Percentiles rank a stretch among this genome's conserved stretches.
These are phyloP conservation scores for Prenolepis imparis DNA, from an alignment of 2,888 invertebrate species.

Conservation along the genomic window DNA sequence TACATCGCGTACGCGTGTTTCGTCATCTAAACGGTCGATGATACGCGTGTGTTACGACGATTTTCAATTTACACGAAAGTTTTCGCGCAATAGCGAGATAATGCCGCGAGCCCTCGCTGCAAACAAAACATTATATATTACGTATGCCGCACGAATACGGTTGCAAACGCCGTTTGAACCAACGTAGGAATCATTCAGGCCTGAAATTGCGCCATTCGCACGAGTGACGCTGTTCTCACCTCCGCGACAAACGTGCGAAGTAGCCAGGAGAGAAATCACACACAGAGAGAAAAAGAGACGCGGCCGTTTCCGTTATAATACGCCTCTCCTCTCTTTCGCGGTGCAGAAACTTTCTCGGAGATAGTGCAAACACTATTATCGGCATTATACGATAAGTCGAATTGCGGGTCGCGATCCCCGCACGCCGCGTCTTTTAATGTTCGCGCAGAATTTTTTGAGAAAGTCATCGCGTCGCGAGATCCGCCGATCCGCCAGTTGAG, in stretches of 20 bases:
- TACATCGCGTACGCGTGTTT: conserved; percentile 28
- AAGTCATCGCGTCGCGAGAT: conserved; percentile 40
- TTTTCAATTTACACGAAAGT: conserved; percentile 40
- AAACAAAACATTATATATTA: not conserved
- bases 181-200: conserved; percentile 43
- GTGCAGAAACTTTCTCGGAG: conserved; percentile 71
- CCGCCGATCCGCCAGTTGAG: conserved; percentile 61
- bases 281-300: conserved; percentile 53
- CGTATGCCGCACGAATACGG: not conserved
- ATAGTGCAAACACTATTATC: conserved; percentile 71
- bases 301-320: conserved; percentile 69
- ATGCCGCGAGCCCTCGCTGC: conserved; percentile 25
- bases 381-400: conserved; percentile 73
- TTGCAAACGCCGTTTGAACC: conserved; percentile 24
- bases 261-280: conserved; percentile 79
- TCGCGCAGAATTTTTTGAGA: conserved; percentile 61
- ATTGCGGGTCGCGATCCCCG: conserved; percentile 72
- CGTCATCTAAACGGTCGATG: conserved; percentile 17
- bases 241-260: conserved; percentile 73
- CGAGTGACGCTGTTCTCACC: conserved; percentile 49
- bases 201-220: conserved; percentile 53
- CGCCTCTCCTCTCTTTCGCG: conserved; percentile 24
- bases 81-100: conserved; percentile 27
- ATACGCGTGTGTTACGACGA: not conserved
- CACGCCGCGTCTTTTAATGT: conserved; percentile 66